A percentile compares a stretch with the other conserved stretches of the same genome.
Conservation (phyloP, 2,113 vertebrate genomes). For the Clarias batrachus region DNA sequence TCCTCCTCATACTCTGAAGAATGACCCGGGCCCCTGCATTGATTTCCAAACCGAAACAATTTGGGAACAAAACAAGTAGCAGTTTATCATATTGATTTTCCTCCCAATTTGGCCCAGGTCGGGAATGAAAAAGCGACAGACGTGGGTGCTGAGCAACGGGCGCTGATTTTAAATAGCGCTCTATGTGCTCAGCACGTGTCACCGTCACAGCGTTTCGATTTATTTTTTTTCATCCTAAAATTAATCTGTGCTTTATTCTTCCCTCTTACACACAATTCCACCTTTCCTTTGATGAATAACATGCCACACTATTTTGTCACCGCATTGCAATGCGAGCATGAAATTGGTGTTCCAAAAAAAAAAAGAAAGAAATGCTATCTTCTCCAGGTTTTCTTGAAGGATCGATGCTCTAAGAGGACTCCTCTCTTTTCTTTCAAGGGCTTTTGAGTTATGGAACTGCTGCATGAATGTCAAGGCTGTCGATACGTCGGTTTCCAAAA, state of each 20-base stretch:
- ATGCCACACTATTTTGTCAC: constrained; percentile 8
- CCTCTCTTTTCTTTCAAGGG: not conserved
- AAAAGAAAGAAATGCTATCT: constrained; percentile 3
- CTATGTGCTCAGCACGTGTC: not conserved
- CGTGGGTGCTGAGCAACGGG: constrained; percentile 53
- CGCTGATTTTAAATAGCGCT: constrained; percentile 32
- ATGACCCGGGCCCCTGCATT: constrained; percentile 71
- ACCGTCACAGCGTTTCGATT: not conserved
- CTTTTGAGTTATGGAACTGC: constrained; percentile 5
- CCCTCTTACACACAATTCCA: not conserved
- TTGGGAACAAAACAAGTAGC: constrained; percentile 81
- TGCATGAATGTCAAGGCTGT: constrained; percentile 22
- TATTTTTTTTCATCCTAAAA: not conserved
- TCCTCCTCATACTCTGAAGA: constrained; percentile 74
- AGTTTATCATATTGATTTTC: constrained; percentile 83
- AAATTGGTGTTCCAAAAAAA: not conserved
- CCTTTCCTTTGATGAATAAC: constrained; percentile 18
- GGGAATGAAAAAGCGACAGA: constrained; percentile 64
- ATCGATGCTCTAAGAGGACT: constrained; percentile 21
- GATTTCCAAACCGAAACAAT: constrained; percentile 84
- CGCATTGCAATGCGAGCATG: constrained; percentile 3
- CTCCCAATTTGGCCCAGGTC: constrained; percentile 67
- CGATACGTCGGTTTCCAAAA: constrained; percentile 14
- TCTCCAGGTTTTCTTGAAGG: not conserved
- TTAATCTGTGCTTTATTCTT: not conserved